These are phyloP conservation scores for Macrotis lagotis DNA, from an alignment of 2,113 vertebrate genomes.

Conservation along the genomic window DNA sequence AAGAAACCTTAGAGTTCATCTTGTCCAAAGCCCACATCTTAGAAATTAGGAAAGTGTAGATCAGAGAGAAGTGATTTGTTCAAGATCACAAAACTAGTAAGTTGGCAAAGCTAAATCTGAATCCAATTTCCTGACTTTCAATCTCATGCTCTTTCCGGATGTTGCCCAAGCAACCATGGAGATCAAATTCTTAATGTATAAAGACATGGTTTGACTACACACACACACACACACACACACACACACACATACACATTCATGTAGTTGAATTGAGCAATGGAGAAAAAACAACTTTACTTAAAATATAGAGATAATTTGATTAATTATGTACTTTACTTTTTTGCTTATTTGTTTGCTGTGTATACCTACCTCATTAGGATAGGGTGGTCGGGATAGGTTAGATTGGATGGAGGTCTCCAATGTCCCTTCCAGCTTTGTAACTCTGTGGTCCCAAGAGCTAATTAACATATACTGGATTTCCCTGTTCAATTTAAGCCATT, in stretches of 20 bases:
- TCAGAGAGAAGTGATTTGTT: not conserved
- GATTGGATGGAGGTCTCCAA: not conserved
- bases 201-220: not conserved
- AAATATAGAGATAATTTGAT: not conserved
- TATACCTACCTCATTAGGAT: not conserved
- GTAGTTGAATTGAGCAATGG: not conserved
- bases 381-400: not conserved
- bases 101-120: not conserved
- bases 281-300: not conserved
- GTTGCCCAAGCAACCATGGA: not conserved
- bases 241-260: too few relatives aligned
- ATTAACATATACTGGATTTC: not conserved
- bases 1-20: not conserved
- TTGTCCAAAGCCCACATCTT: not conserved
- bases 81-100: not conserved
- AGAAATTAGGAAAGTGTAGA: not conserved
- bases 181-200: not conserved
- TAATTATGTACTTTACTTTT: not conserved
- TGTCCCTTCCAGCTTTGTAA: not conserved
- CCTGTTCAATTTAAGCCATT: conserved; percentile 3
- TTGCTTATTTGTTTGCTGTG: not conserved
- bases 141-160: not conserved
- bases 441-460: not conserved
- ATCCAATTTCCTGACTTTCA: not conserved
- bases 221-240: not conserved